Base-by-base conservation (phyloP, 2,113 vertebrate genomes). In the Xiphophorus couchianus region DNA sequence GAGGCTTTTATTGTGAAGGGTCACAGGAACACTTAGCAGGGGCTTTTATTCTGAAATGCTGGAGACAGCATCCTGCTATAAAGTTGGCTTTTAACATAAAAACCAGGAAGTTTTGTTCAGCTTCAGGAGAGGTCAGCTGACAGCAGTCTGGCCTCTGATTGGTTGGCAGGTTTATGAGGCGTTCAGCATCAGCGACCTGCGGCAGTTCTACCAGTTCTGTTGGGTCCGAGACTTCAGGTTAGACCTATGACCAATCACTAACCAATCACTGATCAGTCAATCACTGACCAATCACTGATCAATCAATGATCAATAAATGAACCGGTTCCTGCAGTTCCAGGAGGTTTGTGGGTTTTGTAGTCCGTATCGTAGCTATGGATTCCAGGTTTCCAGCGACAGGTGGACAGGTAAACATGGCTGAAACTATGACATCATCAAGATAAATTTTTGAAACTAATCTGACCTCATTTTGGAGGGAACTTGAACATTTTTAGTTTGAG, bases 171-270 rank as follows among this genome's bases (percentile, higher is more conserved):
- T 95, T 7, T 81, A 84, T 0, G 81, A 88, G 3, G 92, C 86
- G 0, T 94, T 86, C 19, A 4, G 69, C 1, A 79, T 44, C 33
- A 73, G 86, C 17, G 51, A 85, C 2, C 81, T 93, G 54, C n/a
- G 28, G 1, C 64, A 11, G 37, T 27, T 71, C 30, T 94, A 89
- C 80, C 80, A 37, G 74, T 82, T 66, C 5, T 93, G 91, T 77
- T 76, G 84, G 22, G 89, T 95, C 37, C 71, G 66, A 4, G 1
- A 42, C 15, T 95, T 95, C 91, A 93, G 92, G 94, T 95, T 10
- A 81, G 87, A 81, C 3, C n/a, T 29, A 5, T 29, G 19, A 76
- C 66, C 12, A 30, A 31, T 68, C 0, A 60, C 4, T 3, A 13
- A 29, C 22, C 25, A n/a, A 4, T 48, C 4, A 5, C 44, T 48